A percentile compares a stretch with the other conserved stretches of the same genome.
These are phyloP conservation scores for Drosophila nannoptera DNA, from an alignment of 1,140 invertebrate species.

Conservation along the genomic window DNA sequence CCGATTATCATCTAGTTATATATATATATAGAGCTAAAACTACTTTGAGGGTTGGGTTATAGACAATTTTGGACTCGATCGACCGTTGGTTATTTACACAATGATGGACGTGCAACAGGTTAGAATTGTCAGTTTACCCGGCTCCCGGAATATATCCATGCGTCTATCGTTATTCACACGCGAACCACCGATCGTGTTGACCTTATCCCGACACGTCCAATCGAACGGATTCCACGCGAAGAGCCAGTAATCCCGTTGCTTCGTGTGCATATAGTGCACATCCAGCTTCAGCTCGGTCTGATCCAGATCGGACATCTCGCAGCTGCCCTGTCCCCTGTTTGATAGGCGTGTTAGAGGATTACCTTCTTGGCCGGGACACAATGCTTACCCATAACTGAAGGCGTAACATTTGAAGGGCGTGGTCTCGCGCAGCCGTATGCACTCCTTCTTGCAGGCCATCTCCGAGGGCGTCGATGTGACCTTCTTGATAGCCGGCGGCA, in stretches of 20 bases:
- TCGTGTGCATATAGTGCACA: slow-evolving; percentile 81
- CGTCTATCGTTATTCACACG: slow-evolving; percentile 77
- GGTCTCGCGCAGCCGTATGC: slow-evolving; percentile 81
- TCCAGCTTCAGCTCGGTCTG: slow-evolving; percentile 83
- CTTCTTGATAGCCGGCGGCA: slow-evolving; percentile 83
- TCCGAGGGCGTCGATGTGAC: slow-evolving; percentile 83
- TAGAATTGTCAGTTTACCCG: slow-evolving; percentile 78
- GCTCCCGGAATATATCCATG: slow-evolving; percentile 79
- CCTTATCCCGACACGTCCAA: slow-evolving; percentile 78
- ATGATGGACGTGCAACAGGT: slow-evolving; percentile 77
- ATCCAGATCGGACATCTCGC: slow-evolving; percentile 84
- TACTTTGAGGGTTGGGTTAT: slow-evolving; percentile 10
- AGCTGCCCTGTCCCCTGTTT: slow-evolving; percentile 73
- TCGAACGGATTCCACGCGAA: slow-evolving; percentile 83
- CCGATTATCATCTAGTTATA: slow-evolving; percentile 53
- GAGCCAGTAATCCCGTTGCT: slow-evolving; percentile 81
- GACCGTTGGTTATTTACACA: slow-evolving; percentile 70
- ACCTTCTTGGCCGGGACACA: no score
- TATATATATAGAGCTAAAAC: slow-evolving; percentile 31
- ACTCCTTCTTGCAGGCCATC: slow-evolving; percentile 85
- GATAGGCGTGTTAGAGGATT: background rate
- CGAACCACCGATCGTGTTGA: slow-evolving; percentile 77
- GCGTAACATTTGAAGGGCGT: slow-evolving; percentile 85
- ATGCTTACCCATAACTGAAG: slow-evolving; percentile 84
- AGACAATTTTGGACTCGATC: slow-evolving; percentile 5